Conservation (phyloP, 2,888 invertebrate genomes). For the Meliscaeva auricollis region DNA sequence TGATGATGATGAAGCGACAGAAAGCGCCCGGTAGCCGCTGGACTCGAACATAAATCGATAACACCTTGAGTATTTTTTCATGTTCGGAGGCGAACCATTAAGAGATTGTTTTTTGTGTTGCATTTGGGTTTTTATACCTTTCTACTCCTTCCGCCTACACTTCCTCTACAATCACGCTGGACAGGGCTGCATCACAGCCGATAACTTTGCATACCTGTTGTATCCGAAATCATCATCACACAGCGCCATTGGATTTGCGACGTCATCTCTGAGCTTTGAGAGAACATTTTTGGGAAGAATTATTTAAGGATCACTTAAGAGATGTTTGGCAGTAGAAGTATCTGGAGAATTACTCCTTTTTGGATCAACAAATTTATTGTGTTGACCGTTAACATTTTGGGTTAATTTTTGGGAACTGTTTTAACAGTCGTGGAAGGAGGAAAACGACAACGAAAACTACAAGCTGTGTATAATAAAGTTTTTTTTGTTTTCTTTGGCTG, state of each 20-base stretch:
- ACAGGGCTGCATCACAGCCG: constrained; percentile 8
- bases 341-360: constrained; percentile 47
- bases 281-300: constrained; percentile 25
- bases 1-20: constrained; percentile 79
- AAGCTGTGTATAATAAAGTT: neutral
- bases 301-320: constrained; percentile 70
- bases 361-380: constrained; percentile 57
- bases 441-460: constrained; percentile 40
- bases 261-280: constrained; percentile 42
- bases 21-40: constrained; percentile 83
- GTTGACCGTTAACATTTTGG: constrained; percentile 42
- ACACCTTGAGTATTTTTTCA: constrained; percentile 84
- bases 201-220: constrained; percentile 73
- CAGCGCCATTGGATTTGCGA: constrained; percentile 53
- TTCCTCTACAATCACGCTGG: neutral
- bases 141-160: constrained; percentile 39
- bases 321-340: constrained; percentile 40
- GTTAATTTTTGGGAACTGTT: constrained; percentile 1
- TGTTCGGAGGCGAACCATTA: constrained; percentile 85
- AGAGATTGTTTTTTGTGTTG: constrained; percentile 82
- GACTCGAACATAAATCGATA: constrained; percentile 85
- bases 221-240: constrained; percentile 39
- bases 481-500: constrained; percentile 27
- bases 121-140: constrained; percentile 63
- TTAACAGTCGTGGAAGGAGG: neutral